These are phyloP conservation scores for Himalopsyche anomala DNA, from an alignment of 2,888 invertebrate species.

Conservation along the genomic window DNA sequence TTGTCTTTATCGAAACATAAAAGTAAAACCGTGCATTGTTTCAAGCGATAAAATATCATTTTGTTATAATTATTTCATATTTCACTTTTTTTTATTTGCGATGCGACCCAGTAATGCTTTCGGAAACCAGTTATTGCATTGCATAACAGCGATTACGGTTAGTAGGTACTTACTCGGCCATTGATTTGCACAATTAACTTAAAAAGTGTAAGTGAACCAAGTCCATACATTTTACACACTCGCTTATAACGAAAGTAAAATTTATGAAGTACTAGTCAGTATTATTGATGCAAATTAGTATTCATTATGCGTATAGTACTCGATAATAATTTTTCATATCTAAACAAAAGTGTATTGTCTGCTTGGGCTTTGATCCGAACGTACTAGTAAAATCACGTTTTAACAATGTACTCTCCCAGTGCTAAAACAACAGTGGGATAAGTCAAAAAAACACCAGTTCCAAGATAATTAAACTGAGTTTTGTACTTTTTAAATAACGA, in stretches of 20 bases:
- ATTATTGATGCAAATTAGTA: neutral
- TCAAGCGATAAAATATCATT: neutral
- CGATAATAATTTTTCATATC: no score
- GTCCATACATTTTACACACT: neutral
- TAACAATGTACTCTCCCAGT: no score
- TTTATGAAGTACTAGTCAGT: neutral
- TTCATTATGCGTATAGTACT: no score
- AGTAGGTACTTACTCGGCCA: conserved; percentile 23
- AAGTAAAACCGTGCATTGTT: no score
- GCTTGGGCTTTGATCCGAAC: neutral
- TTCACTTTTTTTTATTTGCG: neutral
- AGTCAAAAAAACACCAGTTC: no score
- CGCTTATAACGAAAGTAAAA: neutral
- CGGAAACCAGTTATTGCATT: conserved; percentile 30
- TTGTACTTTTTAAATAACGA: no score
- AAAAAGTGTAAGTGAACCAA: conserved; percentile 14
- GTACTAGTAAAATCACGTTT: neutral
- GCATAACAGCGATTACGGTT: neutral
- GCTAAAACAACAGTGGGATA: no score
- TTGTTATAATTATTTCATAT: neutral
- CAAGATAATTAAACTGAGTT: no score
- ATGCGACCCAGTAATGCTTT: neutral
- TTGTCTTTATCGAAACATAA: no score
- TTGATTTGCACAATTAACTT: conserved; percentile 28
- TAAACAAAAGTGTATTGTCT: no score